Conservation (phyloP, 2,888 invertebrate species). For the Chaetogeoica ovagalla region DNA sequence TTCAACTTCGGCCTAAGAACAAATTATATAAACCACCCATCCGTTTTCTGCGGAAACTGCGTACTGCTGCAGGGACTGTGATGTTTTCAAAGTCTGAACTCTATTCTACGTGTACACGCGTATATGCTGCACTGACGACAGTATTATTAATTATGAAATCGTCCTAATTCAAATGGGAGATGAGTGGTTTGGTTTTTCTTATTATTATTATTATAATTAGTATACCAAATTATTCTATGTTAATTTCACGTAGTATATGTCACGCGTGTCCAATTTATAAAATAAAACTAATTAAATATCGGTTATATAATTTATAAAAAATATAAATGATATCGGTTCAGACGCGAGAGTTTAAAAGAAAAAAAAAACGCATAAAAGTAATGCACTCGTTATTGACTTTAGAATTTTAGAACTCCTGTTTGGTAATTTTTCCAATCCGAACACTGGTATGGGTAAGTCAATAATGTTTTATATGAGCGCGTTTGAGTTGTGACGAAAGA, state of each 20-base stretch:
- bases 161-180: not conserved
- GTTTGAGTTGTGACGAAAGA: no score
- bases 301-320: no score
- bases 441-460: no score
- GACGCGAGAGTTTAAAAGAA: not conserved
- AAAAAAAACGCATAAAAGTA: not conserved
- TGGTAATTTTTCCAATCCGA: no score
- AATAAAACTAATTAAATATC: not conserved
- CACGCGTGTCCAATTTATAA: not conserved
- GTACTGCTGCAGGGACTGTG: not conserved
- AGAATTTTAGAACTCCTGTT: no score
- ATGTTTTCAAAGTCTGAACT: constrained; percentile 10
- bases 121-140: no score
- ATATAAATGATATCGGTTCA: not conserved
- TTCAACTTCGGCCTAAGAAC: not conserved
- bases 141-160: constrained; percentile 2
- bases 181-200: not conserved
- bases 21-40: constrained; percentile 9
- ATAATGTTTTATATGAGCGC: no score
- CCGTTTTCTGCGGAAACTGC: not conserved
- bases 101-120: not conserved
- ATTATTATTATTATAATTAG: constrained; percentile 12
- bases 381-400: not conserved
- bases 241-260: not conserved
- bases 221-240: not conserved